phyloP scores from a whole-genome alignment of 2,113 vertebrate genomes.

The Irena cyanogastra region DNA sequence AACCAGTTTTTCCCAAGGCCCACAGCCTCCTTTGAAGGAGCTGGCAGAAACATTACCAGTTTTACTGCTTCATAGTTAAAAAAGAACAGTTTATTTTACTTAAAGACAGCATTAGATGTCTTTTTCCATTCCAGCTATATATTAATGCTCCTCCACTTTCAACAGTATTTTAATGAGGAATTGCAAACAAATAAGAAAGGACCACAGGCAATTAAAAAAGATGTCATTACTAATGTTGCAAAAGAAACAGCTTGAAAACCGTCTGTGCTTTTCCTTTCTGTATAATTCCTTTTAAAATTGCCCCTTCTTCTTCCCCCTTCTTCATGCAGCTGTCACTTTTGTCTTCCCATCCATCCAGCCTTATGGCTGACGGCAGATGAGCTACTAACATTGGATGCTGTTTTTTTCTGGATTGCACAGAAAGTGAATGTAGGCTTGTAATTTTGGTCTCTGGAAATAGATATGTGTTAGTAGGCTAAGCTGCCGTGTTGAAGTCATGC shows the following conservation, averaged over 20 bases:
- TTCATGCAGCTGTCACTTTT: background rate
- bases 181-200: background rate
- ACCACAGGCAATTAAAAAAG: background rate
- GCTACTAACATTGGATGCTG: background rate
- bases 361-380: background rate
- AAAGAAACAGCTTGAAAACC: constrained; percentile 14
- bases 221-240: background rate
- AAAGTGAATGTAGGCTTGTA: background rate
- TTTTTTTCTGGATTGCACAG: background rate
- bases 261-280: background rate
- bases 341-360: background rate
- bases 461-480: constrained; percentile 44
- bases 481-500: background rate
- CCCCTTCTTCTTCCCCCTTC: background rate
- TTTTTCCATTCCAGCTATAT: background rate
- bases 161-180: background rate
- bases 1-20: background rate
- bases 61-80: background rate
- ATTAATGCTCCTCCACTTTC: background rate
- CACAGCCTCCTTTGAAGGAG: background rate
- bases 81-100: background rate
- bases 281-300: background rate
- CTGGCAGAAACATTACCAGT: background rate
- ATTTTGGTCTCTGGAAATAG: constrained; percentile 15
- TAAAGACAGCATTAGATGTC: background rate